Percentiles rank a stretch among this genome's conserved stretches.
Evolutionary conservation across 2,113 vertebrate genomes (phyloP).

Genomic region (Montifringilla adamsi): DNA sequence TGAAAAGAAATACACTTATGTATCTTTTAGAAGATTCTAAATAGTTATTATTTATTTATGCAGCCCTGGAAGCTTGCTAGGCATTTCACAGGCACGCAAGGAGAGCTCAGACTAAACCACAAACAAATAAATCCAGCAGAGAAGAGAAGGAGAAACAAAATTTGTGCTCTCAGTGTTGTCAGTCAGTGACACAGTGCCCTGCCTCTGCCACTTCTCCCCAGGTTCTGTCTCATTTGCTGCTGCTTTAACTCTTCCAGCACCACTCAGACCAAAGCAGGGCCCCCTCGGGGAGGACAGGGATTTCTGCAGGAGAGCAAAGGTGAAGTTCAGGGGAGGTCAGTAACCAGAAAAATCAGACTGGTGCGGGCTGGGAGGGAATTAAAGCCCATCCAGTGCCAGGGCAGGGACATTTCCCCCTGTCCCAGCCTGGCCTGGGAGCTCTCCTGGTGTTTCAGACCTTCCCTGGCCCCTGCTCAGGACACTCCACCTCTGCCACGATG

Average conservation of each 20-base stretch:
- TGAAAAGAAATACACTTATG: slow-evolving; percentile 52
- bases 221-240: fast-evolving
- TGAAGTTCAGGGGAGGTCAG: fast-evolving
- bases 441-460: not conserved
- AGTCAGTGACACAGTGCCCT: not conserved
- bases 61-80: not conserved
- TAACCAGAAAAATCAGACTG: not conserved
- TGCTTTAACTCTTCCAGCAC: fast-evolving
- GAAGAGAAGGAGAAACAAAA: not conserved
- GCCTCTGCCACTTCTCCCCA: not conserved
- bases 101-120: not conserved
- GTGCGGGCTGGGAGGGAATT: not conserved
- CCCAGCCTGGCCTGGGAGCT: not conserved
- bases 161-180: not conserved
- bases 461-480: not conserved
- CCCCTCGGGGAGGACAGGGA: not conserved
- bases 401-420: not conserved
- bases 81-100: not conserved
- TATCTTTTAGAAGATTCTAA: slow-evolving; percentile 59
- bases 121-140: not conserved
- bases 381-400: fast-evolving
- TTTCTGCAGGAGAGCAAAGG: not conserved
- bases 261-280: not conserved
- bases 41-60: slow-evolving; percentile 57
- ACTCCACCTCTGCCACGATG: not conserved